Conservation (phyloP, 2,113 vertebrate species). For the human region GRCh38 chrX:111848501-111849000, state of each 20-base stretch:
- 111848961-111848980: not conserved
- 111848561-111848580: constrained; percentile 57
- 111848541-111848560: constrained; percentile 64
- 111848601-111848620: constrained; percentile 35
- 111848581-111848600: constrained; percentile 47
- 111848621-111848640: constrained; percentile 47
- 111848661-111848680: constrained; percentile 51
- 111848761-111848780: constrained; percentile 15
- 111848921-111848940: constrained; percentile 1
- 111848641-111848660: constrained; percentile 45
- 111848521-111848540: constrained; percentile 57
- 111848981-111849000: constrained; percentile 36
- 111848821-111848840: not conserved
- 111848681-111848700: constrained; percentile 42
- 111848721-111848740: not conserved
- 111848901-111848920: constrained; percentile 34
- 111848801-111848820: not conserved
- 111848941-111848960: not conserved
- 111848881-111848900: constrained; percentile 37
- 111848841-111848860: not conserved
- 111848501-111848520: constrained; percentile 44
- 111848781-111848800: constrained; percentile 20
- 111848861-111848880: constrained; percentile 29
- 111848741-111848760: constrained; percentile 43
- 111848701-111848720: constrained; percentile 43